Evolutionary conservation across 2,888 invertebrate genomes (phyloP), one percentile per base, ranked within the genome.

Genomic region (Clostera curtula): DNA sequence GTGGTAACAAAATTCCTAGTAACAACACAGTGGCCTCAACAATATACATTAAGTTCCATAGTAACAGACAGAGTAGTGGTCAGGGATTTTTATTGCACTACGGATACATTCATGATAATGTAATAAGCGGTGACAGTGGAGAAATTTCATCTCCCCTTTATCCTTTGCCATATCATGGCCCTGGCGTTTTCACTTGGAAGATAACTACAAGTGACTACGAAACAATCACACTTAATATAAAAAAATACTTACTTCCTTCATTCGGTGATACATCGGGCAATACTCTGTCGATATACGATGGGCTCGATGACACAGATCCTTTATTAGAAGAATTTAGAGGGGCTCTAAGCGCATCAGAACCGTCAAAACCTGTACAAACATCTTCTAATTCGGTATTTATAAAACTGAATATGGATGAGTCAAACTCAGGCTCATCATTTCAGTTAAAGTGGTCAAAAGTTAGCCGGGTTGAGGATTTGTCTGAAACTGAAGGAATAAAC

Each of bases 51-150:
- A 90, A 90, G 59, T 96, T 96, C 59, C 88, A 89, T 43, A 93
- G 90, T 48, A 85, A 87, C 37, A 69, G 77, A 9, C 74, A 79
- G 39, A 79, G 79, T 1, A 86, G 86, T 2, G 87, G 85, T 1
- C 77, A 75, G 43, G 97, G 97, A 29, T 97, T 97, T 64, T 56
- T 89, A 24, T 90, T 90, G 1, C 87, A 90, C 43, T 97, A 90
- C 59, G 86, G 80, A 26, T 85, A 90, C 53, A 87, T 88, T 19
- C 88, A 87, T 53, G 89, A 90, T 14, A 91, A 89, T 49, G 89
- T 91, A 18, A 61, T 96, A 1, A 82, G 61, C 8, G 93, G 92
- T 5, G 67, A 79, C 0, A 62, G 44, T 2, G 97, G 97, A 1
- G 76, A 80, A 41, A 87, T 97, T 16, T 85, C 90, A 8, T 95